A percentile compares a stretch with the other conserved stretches of the same genome.
Evolutionary conservation across 92 coral and sea anemone species (phyloP).

Genomic region (Zoanthus gigantus): DNA sequence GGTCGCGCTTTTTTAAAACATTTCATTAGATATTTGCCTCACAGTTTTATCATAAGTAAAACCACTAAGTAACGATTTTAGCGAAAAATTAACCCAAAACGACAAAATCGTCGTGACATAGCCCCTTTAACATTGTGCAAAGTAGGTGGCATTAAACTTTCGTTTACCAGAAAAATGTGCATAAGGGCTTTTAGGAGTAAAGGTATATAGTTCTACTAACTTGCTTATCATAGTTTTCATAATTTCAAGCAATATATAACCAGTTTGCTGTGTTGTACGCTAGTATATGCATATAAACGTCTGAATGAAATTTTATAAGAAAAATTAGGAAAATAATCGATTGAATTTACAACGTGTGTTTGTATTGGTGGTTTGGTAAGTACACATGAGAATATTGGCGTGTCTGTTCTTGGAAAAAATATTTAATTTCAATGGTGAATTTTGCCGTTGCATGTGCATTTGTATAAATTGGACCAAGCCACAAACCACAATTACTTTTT

Average conservation of each 20-base stretch:
- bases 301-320: neutral
- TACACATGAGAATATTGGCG: neutral
- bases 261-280: neutral
- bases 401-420: neutral
- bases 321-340: neutral
- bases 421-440: neutral
- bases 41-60: too few species aligned
- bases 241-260: neutral
- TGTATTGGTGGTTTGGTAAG: neutral
- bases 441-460: constrained; percentile 37
- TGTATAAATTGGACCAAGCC: constrained; percentile 22
- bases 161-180: too few species aligned
- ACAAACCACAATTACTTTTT: constrained; percentile 23
- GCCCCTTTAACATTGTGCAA: too few species aligned
- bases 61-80: too few species aligned
- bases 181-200: too few species aligned
- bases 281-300: neutral
- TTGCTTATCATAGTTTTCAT: neutral
- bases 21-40: too few species aligned
- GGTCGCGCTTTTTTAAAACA: too few species aligned
- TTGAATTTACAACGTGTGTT: constrained; percentile 8
- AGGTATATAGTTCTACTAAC: neutral
- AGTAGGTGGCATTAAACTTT: too few species aligned
- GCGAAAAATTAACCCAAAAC: too few species aligned
- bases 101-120: too few species aligned